Base-by-base conservation (phyloP, 2,113 vertebrate genomes). In the Stegostoma tigrinum region DNA sequence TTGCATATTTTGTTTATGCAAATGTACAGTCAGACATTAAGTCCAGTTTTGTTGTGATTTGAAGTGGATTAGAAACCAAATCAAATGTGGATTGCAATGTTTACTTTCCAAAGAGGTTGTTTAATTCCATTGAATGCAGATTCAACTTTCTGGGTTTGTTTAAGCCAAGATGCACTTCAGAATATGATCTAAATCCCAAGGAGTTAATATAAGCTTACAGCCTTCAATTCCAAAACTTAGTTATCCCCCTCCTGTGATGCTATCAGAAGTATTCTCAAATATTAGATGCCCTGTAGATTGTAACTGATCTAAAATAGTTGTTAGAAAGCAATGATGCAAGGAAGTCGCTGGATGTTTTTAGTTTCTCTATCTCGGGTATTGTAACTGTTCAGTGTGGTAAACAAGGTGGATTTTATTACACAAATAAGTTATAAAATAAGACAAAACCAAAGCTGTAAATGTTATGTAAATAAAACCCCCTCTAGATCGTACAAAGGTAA, bases 121-220 rank as follows among this genome's bases (percentile, higher is more conserved):
- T 66, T 93, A 93, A 66, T 66, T 91, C 61, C n/a, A 91, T 61
- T 91, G 89, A 91, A 66, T 66, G 34, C 89, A 66, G 64, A 91
- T 61, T 38, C 34, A 38, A 66, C 15, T 66, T 91, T 55, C 30
- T 55, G 30, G 14, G 24, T 45, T 89, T 27, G 48, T 55, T 86
- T 86, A 6, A 48, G 42, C 24, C 14, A 90, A 90, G 52, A 61
- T 90, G 12, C 87, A 61, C 52, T 14, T 90, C 52, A 38, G 78
- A 83, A n/a, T 6, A 38, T 66, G 61, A 19, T 91, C 30, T 5
- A 17, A 66, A 30, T 64, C 14, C 27, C 87, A 90, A 48, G 27
- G 27, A 12, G 48, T 61, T 15, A 2, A 52, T 27, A 34, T 15
- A 52, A 87, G 30, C 10, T 90, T 90, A 61, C 12, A n/a, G n/a